Evolutionary conservation across 2,888 invertebrate genomes (phyloP), one percentile per base, ranked within the genome.

Genomic region (Pantelozetes paolii): DNA sequence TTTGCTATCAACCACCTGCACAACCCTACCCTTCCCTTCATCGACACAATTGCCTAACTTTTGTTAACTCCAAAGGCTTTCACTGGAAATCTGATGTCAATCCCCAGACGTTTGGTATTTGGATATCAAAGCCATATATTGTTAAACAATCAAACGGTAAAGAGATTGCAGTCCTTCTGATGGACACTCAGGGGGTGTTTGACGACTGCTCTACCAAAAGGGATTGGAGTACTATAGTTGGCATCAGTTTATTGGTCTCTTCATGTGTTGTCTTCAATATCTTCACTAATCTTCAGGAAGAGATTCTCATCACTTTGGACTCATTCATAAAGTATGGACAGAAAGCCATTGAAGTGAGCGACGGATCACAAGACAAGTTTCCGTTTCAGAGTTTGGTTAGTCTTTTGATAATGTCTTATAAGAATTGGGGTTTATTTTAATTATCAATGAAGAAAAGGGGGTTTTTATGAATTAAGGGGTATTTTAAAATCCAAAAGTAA

Each of bases 111-210:
- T 26, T 23, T 20, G 57, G 57, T 57, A 9, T 57, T 11, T 57
- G 57, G 57, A 20, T 57, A 11, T 57, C 57, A 20, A 57, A 57
- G 8, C 57, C 57, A 8, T 57, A 23, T 20, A 57, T 57, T 57
- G 57, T 57, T 9, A 57, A 57, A 23, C 57, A 57, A 57, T 57
- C 57, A 57, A 57, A 57, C 23, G 57, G 57, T 23, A 57, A 57
- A 57, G 57, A 57, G 28, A 57, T 57, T 8, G 57, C 57, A 2
- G 57, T 57, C 28, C 23, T 57, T 13, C 28, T 57, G 3, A 57
- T 57, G 57, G 57, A 57, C 57, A 57, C 57, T 5, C 57, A 57
- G 57, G 57, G 57, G 3, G 2, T 57, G 3, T 57, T 57, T n/a
- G 57, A 57, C 13, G 57, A 57, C 8, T n/a, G 2, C 23, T 23